Evolutionary conservation across 2,888 invertebrate species (phyloP), one percentile per base, ranked within the genome.

Genomic region (Ernsta delagoae): DNA sequence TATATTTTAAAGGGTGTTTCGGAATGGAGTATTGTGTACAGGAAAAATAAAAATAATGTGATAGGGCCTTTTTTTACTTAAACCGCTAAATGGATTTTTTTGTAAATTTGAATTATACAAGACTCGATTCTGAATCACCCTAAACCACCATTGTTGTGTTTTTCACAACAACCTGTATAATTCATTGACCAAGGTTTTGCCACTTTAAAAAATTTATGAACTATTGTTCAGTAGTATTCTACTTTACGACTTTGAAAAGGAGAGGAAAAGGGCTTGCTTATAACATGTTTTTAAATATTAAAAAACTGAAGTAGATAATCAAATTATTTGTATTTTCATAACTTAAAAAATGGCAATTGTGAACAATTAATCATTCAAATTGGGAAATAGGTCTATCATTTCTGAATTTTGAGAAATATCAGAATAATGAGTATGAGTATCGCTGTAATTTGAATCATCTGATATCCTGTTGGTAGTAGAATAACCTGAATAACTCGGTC

Each of bases 121-220:
- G 65, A 65, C 65, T 65, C 45, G 57, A 65, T 65, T 65, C 65
- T 65, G 65, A 65, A 65, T 65, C 65, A 65, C 57, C 65, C 65
- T 65, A 53, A 65, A 65, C 53, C 65, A 65, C 57, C 65, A 65
- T 34, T 65, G 57, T 67, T 60, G 67, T 54, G 61, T 67, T 67
- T 67, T 67, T 67, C 70, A 70, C 70, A 65, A 66, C 59, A 66
- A 65, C 70, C 70, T 70, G 70, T 70, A 70, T 61, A 70, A 67
- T 67, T 67, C 61, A 67, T 67, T 71, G 71, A 61, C 68, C 68
- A 70, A 61, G 68, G 68, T 71, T 71, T 71, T 71, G 71, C 71
- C 68, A 71, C 71, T 71, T 71, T 71, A 71, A 71, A 71, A 65
- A 71, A 71, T 63, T 65, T 71, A 71, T 71, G 71, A 71, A 71